These are phyloP conservation scores for Penaeus indicus DNA, from an alignment of 1,140 invertebrate species.

Conservation along the genomic window DNA sequence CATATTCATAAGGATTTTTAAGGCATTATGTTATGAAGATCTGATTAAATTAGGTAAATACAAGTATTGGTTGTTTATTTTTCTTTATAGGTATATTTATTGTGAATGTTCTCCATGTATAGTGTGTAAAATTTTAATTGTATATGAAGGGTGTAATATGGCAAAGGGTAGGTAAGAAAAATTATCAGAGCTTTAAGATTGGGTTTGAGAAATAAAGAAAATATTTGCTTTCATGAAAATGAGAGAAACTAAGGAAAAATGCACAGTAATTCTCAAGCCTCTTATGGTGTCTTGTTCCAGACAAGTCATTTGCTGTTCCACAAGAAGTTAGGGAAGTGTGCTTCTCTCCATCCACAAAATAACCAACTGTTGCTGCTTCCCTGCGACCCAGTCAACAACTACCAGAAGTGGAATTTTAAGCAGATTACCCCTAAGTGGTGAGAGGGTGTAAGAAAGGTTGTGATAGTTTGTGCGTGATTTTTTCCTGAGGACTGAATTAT, in stretches of 20 bases:
- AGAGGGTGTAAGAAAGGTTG: not conserved
- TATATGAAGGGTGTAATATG: not conserved
- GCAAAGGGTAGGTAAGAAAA: too few relatives aligned
- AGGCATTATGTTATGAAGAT: not conserved
- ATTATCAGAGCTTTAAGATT: not conserved
- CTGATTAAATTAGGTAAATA: not conserved
- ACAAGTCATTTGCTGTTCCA: slow-evolving; percentile 77
- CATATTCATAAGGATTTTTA: too few relatives aligned
- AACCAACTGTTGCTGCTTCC: slow-evolving; percentile 82
- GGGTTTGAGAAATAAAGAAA: not conserved
- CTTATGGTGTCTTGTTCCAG: slow-evolving; percentile 67
- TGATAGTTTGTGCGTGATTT: not conserved
- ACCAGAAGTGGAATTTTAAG: slow-evolving; percentile 89
- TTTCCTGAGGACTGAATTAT: not conserved
- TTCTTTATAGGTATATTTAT: not conserved
- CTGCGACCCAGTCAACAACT: slow-evolving; percentile 87
- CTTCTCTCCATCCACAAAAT: slow-evolving; percentile 87
- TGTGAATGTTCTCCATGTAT: not conserved
- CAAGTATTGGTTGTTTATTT: not conserved
- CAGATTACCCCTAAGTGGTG: slow-evolving; percentile 79
- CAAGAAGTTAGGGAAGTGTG: slow-evolving; percentile 84
- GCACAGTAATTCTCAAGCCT: not conserved
- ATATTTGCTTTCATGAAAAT: not conserved
- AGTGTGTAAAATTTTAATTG: not conserved
- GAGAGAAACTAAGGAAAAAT: not conserved